Conservation (phyloP, 2,113 vertebrate species). For the Grantiella picta region DNA sequence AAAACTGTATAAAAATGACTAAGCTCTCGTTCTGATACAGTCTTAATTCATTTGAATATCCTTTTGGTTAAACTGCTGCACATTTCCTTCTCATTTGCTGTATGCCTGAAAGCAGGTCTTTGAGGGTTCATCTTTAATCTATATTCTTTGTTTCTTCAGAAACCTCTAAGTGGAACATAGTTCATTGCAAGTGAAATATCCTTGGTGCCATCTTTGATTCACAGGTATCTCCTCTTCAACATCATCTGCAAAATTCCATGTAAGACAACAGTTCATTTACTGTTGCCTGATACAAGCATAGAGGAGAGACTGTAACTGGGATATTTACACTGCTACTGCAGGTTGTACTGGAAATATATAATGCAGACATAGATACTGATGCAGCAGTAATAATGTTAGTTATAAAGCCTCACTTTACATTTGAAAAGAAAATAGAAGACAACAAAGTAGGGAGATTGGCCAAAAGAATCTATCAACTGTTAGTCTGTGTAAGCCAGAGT, state of each 20-base stretch:
- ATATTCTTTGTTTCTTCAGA: not conserved
- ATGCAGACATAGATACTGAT: not conserved
- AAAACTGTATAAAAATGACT: not conserved
- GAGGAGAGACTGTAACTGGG: not conserved
- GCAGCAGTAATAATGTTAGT: not conserved
- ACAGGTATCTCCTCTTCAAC: not conserved
- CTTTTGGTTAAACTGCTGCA: not conserved
- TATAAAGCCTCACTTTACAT: not conserved
- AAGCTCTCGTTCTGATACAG: not conserved
- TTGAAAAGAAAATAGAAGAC: not conserved
- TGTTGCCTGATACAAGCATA: not conserved
- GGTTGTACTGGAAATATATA: not conserved
- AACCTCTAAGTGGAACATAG: not conserved
- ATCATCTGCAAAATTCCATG: not conserved
- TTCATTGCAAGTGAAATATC: not conserved
- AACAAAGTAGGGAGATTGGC: not conserved
- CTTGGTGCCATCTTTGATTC: not conserved
- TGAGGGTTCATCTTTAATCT: not conserved
- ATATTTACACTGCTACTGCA: not conserved
- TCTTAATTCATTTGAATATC: not conserved
- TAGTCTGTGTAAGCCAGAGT: not conserved
- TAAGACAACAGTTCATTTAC: not conserved
- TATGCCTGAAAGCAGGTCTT: not conserved
- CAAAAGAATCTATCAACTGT: not conserved
- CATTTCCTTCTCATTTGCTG: not conserved